Percentiles rank a stretch among this genome's conserved stretches.
These are phyloP conservation scores for Grammomys surdaster DNA, from an alignment of 2,113 vertebrate genomes.

Conservation along the genomic window DNA sequence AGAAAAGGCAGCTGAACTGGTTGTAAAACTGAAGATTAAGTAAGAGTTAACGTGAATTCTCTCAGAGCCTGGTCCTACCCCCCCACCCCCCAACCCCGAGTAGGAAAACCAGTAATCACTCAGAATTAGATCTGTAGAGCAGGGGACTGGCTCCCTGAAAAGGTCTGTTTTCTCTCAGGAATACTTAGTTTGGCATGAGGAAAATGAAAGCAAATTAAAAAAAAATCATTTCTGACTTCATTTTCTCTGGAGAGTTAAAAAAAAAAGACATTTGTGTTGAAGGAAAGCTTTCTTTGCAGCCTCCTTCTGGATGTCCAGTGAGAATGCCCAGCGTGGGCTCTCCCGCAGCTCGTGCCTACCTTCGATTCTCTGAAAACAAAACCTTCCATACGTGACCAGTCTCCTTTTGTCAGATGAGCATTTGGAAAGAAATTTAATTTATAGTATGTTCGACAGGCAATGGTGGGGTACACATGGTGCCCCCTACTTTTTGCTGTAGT, in stretches of 20 bases:
- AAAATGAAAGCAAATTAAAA: conserved; percentile 73
- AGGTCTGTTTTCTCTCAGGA: conserved; percentile 76
- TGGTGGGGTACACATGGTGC: no score
- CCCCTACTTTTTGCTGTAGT: background rate
- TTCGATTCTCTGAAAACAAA: conserved; percentile 21
- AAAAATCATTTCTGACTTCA: conserved; percentile 26
- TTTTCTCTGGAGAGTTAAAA: conserved; percentile 62
- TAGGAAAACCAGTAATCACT: conserved; percentile 50
- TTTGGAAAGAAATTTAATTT: conserved; percentile 2
- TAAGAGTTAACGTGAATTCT: conserved; percentile 13
- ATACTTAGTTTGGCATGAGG: conserved; percentile 58
- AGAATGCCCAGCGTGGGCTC: conserved; percentile 3
- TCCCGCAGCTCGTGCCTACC: background rate
- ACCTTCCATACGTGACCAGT: background rate
- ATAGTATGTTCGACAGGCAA: background rate
- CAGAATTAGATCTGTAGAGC: background rate
- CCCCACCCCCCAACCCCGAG: accelerated
- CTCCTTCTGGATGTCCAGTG: conserved; percentile 20
- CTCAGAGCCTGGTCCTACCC: background rate
- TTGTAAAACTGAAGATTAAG: conserved; percentile 66
- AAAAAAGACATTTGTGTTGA: conserved; percentile 10
- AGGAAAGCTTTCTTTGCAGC: conserved; percentile 7
- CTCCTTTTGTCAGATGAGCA: conserved; percentile 14
- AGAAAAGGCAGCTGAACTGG: conserved; percentile 53
- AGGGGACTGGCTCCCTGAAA: conserved; percentile 25